Base-by-base conservation (phyloP, 2,888 invertebrate genomes). In the Carabus problematicus region DNA sequence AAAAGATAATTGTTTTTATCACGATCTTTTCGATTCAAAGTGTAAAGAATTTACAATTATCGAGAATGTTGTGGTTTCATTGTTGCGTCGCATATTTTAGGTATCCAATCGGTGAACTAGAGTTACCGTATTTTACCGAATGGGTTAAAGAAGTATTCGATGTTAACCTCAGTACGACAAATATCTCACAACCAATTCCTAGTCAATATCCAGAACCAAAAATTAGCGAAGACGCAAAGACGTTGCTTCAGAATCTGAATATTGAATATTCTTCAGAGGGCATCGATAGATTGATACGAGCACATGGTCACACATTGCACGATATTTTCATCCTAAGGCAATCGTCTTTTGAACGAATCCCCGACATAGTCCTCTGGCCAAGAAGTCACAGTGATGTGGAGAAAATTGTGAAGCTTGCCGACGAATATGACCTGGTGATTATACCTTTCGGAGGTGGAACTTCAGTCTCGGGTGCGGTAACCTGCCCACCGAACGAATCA, bases 371-470 rank as follows among this genome's bases (percentile, higher is more conserved):
- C 0, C 85, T 95, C 0, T 99, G 98, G 98, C 98, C 98, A 49
- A 88, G 85, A 52, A 87, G 85, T 72, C 96, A 97, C 79, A 87
- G 91, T n/a, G 91, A 97, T 75, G 96, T 97, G 3, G 90, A 90
- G 70, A 85, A 86, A 75, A 84, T 98, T 74, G 92, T 98, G 0
- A 82, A 87, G 18, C 79, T 92, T 49, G 97, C 97, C 1, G 85
- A 88, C 66, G 84, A 87, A 49, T 85, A 90, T 76, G 86, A 92
- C 75, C 87, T 94, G 52, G 95, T 91, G 43, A 85, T 98, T 64
- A 93, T 99, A 75, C 98, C 97, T 0, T 97, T 91, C 81, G 98
- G 98, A 0, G 97, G 97, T 1, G 97, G 97, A 0, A 97, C 97
- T 0, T 95, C 94, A 49, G 97, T 97, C 0, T 94, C 96, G 0